These are phyloP conservation scores for Zaprionus kolodkinae DNA, from an alignment of 1,140 invertebrate genomes.

Conservation along the genomic window DNA sequence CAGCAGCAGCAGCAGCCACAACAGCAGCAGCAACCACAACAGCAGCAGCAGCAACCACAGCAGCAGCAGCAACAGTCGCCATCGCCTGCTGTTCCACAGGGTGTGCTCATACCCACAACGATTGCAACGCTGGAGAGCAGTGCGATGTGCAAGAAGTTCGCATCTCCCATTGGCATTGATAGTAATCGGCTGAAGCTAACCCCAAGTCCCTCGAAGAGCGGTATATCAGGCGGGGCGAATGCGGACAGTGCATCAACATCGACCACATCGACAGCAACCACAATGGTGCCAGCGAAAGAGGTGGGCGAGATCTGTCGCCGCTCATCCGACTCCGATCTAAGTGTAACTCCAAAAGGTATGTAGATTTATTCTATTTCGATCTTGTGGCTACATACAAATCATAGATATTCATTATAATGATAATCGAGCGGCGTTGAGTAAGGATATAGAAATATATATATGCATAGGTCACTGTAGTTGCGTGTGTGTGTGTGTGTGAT, in stretches of 20 bases:
- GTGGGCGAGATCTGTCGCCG: conserved; percentile 88
- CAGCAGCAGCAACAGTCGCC: conserved; percentile 21
- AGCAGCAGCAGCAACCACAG: conserved; percentile 3
- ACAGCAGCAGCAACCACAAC: conserved; percentile 15
- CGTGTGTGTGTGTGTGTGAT: conserved; percentile 23
- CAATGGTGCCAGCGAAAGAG: conserved; percentile 70
- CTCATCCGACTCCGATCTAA: conserved; percentile 96
- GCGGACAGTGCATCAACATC: conserved; percentile 76
- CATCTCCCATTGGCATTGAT: conserved; percentile 60
- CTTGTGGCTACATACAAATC: background rate
- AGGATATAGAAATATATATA: conserved; percentile 1
- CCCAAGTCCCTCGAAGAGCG: conserved; percentile 77
- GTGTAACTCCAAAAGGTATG: conserved; percentile 95
- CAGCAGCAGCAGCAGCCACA: conserved; percentile 41
- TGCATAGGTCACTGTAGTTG: conserved; percentile 8
- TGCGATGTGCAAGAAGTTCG: conserved; percentile 57
- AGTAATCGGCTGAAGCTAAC: conserved; percentile 69
- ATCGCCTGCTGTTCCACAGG: conserved; percentile 15
- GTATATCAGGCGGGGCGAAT: conserved; percentile 62
- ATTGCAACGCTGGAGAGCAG: conserved; percentile 45
- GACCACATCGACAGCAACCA: conserved; percentile 67
- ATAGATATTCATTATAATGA: conserved; percentile 1
- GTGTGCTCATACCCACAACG: conserved; percentile 54
- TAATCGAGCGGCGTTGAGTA: conserved; percentile 2
- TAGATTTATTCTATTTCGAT: conserved; percentile 5